phyloP scores from a whole-genome alignment of 2,888 invertebrate genomes.

The Poecilus cupreus region DNA sequence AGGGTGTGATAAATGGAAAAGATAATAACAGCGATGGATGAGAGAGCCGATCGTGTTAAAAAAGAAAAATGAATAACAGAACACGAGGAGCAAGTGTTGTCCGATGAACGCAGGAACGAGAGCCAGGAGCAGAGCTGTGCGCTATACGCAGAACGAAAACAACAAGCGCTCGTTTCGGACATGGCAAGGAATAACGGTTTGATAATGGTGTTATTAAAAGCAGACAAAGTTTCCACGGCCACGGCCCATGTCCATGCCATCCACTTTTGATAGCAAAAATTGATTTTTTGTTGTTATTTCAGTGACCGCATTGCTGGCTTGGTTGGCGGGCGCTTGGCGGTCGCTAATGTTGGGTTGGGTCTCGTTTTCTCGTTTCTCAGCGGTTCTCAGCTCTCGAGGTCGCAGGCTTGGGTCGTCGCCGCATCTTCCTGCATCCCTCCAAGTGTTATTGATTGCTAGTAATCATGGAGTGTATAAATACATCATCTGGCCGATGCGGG shows the following conservation, averaged over 20 bases:
- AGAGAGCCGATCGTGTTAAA: slow-evolving; percentile 8
- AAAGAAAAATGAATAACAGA: slow-evolving; percentile 19
- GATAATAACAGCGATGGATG: slow-evolving; percentile 9
- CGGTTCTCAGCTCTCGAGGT: neutral
- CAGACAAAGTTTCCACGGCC: slow-evolving; percentile 24
- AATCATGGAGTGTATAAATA: slow-evolving; percentile 57
- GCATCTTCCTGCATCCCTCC: slow-evolving; percentile 13
- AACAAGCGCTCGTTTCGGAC: neutral
- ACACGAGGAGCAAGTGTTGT: slow-evolving; percentile 11
- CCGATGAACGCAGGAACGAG: neutral
- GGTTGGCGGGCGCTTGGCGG: neutral
- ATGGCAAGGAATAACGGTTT: slow-evolving; percentile 6
- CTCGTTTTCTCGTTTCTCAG: neutral
- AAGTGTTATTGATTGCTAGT: slow-evolving; percentile 57
- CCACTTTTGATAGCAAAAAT: neutral
- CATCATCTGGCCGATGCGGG: slow-evolving; percentile 43
- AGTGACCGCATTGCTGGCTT: slow-evolving; percentile 37
- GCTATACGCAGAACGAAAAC: neutral
- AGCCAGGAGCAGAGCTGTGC: no score
- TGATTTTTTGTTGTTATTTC: slow-evolving; percentile 53
- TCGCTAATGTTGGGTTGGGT: neutral
- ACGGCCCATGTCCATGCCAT: neutral
- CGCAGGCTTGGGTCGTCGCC: neutral
- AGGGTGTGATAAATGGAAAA: neutral
- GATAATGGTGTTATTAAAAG: slow-evolving; percentile 49